Percentiles rank a stretch among this genome's conserved stretches.
phyloP scores from a whole-genome alignment of 2,888 invertebrate species.

The Drosophila prostipennis region DNA sequence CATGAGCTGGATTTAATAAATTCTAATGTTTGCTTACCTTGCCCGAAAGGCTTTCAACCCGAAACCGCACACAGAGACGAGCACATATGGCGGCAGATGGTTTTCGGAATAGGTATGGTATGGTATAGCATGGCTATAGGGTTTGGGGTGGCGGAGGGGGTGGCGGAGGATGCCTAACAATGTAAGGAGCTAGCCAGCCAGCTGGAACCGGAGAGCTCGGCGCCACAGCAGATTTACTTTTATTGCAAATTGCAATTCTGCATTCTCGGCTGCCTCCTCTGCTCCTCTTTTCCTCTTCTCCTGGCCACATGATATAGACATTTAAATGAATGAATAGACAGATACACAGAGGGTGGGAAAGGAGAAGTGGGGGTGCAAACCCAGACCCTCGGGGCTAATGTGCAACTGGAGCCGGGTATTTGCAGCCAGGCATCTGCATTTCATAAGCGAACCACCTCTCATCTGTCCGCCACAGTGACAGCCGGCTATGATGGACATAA shows the following conservation, averaged over 20 bases:
- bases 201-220: conserved; percentile 24
- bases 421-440: conserved; percentile 16
- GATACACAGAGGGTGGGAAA: neutral
- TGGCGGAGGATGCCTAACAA: conserved; percentile 29
- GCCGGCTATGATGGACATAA: conserved; percentile 23
- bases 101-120: neutral
- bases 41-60: conserved; percentile 71
- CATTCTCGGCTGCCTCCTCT: conserved; percentile 10
- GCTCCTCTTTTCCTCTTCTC: neutral
- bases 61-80: conserved; percentile 51
- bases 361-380: neutral
- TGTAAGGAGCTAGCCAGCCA: conserved; percentile 28
- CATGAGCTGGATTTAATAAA: conserved; percentile 73
- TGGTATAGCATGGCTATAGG: neutral
- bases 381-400: conserved; percentile 16
- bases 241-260: conserved; percentile 75
- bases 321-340: conserved; percentile 66
- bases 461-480: conserved; percentile 30
- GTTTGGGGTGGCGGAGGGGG: no score
- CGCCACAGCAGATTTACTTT: conserved; percentile 66
- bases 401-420: conserved; percentile 15
- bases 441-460: conserved; percentile 18
- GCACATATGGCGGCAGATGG: conserved; percentile 11
- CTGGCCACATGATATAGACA: conserved; percentile 62
- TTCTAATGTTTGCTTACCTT: conserved; percentile 79